These are phyloP conservation scores for Pardalotus punctatus DNA, from an alignment of 2,113 vertebrate genomes.

Conservation along the genomic window DNA sequence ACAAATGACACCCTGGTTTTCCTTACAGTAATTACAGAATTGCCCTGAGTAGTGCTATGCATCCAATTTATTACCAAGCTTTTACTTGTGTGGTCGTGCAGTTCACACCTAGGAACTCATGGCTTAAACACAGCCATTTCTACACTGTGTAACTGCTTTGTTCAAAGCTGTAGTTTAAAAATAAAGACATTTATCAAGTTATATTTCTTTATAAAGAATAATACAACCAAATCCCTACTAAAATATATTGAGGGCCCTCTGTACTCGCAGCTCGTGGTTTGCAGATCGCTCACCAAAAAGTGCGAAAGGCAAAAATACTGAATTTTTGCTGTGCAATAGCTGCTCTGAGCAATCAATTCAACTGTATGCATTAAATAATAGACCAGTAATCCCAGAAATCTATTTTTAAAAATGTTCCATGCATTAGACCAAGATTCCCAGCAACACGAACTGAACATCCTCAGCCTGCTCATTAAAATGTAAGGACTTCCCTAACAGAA, in stretches of 20 bases:
- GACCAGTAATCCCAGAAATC: not conserved
- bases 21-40: not conserved
- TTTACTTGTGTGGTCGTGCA: not conserved
- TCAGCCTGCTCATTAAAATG: not conserved
- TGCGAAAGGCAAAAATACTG: not conserved
- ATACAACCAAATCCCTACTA: not conserved
- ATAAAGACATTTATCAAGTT: not conserved
- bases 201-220: not conserved
- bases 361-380: conserved; percentile 7
- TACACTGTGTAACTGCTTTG: not conserved
- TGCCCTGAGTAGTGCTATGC: not conserved
- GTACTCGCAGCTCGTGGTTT: not conserved
- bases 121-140: not conserved
- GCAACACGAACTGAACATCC: not conserved
- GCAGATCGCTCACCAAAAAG: not conserved
- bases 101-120: accelerated
- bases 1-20: not conserved
- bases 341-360: conserved; percentile 26
- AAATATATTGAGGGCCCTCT: not conserved
- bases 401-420: not conserved
- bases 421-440: not conserved
- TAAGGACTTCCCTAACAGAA: not conserved
- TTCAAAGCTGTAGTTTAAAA: not conserved
- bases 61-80: not conserved
- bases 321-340: not conserved